These are phyloP conservation scores for Corythornis cristatus DNA, from an alignment of 2,113 vertebrate genomes.

Conservation along the genomic window DNA sequence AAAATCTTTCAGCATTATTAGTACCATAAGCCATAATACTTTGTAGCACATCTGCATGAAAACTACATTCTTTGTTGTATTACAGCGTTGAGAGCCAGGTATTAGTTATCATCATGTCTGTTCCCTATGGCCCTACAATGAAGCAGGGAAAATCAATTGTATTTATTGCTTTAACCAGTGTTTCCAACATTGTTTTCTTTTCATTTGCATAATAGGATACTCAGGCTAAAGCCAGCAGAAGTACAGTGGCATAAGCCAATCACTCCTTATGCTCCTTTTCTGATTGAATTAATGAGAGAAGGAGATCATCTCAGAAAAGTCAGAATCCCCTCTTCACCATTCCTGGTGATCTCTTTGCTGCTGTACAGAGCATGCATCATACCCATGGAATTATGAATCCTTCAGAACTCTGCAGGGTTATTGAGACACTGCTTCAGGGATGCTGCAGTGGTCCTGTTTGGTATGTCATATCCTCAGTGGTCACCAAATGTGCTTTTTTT, in stretches of 20 bases:
- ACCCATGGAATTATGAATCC: background rate
- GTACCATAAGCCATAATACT: background rate
- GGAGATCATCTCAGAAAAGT: background rate
- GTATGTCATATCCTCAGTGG: background rate
- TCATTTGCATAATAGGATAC: background rate
- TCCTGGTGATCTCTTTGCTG: background rate
- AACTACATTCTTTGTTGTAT: slow-evolving; percentile 19
- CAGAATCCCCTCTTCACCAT: background rate
- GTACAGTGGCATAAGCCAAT: background rate
- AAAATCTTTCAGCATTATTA: background rate
- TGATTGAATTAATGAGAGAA: background rate
- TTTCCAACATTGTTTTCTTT: background rate
- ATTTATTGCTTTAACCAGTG: slow-evolving; percentile 39
- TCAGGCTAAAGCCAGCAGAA: background rate
- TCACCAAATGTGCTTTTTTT: slow-evolving; percentile 2
- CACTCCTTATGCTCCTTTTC: background rate
- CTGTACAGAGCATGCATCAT: background rate
- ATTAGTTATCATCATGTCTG: slow-evolving; percentile 30
- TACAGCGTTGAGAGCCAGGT: background rate
- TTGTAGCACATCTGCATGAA: slow-evolving; percentile 21
- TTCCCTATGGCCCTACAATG: slow-evolving; percentile 31
- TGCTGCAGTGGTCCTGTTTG: background rate
- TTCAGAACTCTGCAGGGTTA: background rate
- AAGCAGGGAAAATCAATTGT: slow-evolving; percentile 40
- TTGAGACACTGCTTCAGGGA: background rate